A percentile compares a stretch with the other conserved stretches of the same genome.
Conservation (phyloP, 2,113 vertebrate genomes). For the Ifrita kowaldi region DNA sequence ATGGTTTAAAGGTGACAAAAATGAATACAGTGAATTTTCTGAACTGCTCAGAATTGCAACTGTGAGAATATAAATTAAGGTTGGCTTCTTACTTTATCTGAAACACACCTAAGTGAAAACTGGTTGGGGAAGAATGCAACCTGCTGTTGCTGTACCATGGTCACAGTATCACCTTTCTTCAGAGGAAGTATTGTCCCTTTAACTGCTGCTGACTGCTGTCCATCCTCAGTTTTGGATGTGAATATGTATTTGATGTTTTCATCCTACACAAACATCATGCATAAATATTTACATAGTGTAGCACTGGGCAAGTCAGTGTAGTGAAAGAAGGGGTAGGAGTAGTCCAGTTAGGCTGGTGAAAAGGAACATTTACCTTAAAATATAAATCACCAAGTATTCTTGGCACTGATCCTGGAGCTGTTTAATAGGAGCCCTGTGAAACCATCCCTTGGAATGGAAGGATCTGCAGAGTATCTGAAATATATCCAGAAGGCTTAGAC, state of each 20-base stretch:
- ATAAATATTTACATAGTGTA: not conserved
- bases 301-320: not conserved
- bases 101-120: not conserved
- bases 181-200: not conserved
- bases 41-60: not conserved
- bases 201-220: not conserved
- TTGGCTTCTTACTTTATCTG: not conserved
- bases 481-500: not conserved
- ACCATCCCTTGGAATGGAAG: not conserved
- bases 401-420: slow-evolving; percentile 18
- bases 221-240: not conserved
- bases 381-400: not conserved
- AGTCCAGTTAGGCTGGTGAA: not conserved
- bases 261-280: not conserved
- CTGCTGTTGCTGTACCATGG: not conserved
- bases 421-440: not conserved
- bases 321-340: not conserved
- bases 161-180: not conserved
- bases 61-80: not conserved
- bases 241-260: not conserved
- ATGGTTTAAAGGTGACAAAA: not conserved
- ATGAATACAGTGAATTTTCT: not conserved
- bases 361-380: slow-evolving; percentile 11
- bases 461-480: not conserved
- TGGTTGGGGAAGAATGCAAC: not conserved